A percentile compares a stretch with the other conserved stretches of the same genome.
Conservation (phyloP, 2,113 vertebrate species). For the Amblyopsis rosae region DNA sequence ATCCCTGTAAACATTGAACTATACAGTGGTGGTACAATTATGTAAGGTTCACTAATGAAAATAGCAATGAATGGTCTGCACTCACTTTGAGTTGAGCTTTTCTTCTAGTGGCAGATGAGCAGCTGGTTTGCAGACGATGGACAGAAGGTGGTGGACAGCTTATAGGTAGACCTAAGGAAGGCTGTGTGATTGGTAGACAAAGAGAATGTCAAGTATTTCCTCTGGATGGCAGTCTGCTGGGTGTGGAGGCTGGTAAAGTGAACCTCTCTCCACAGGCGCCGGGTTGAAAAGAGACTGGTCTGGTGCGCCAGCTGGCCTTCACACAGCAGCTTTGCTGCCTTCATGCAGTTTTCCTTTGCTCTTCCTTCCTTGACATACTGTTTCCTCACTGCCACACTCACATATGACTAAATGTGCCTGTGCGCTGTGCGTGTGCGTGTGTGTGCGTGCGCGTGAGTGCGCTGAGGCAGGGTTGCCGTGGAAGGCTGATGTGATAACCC, state of each 20-base stretch:
- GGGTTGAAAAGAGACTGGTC: too few relatives aligned
- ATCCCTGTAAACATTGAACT: too few relatives aligned
- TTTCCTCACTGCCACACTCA: slow-evolving; percentile 66
- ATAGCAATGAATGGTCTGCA: slow-evolving; percentile 7
- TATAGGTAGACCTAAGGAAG: slow-evolving; percentile 25
- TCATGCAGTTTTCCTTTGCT: slow-evolving; percentile 41
- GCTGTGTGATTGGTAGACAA: slow-evolving; percentile 25
- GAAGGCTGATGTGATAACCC: slow-evolving; percentile 61
- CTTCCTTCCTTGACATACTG: slow-evolving; percentile 71
- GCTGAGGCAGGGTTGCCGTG: slow-evolving; percentile 44
- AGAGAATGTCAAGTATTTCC: slow-evolving; percentile 58
- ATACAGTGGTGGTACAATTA: too few relatives aligned
- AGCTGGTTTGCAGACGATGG: neutral
- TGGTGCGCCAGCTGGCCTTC: too few relatives aligned
- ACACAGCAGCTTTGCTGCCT: slow-evolving; percentile 16
- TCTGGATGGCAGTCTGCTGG: slow-evolving; percentile 32
- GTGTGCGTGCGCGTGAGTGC: slow-evolving; percentile 17
- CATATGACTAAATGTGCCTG: slow-evolving; percentile 55
- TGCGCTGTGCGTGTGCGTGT: slow-evolving; percentile 7
- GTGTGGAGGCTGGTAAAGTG: slow-evolving; percentile 4
- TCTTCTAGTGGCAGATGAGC: neutral
- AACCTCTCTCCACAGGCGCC: too few relatives aligned
- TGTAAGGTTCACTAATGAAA: neutral
- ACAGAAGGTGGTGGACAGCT: neutral
- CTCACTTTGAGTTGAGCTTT: slow-evolving; percentile 44